Evolutionary conservation across 2,113 vertebrate species (phyloP).

Genomic region (Cephalopholis sonnerati): DNA sequence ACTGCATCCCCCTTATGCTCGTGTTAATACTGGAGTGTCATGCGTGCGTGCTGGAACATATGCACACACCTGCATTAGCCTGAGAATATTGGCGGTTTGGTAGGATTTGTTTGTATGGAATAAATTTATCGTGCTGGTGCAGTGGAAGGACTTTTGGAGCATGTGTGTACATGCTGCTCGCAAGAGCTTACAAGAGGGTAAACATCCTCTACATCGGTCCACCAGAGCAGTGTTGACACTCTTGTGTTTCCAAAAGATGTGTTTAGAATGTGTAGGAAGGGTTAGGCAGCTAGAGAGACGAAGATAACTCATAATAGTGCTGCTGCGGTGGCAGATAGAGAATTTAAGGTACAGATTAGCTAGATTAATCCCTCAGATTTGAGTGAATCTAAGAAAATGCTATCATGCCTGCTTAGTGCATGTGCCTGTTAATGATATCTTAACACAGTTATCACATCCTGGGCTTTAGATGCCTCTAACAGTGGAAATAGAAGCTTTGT

Average conservation of each 20-base stretch:
- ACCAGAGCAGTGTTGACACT: slow-evolving; percentile 18
- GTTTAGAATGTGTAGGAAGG: slow-evolving; percentile 37
- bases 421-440: slow-evolving; percentile 47
- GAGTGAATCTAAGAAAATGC: slow-evolving; percentile 44
- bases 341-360: slow-evolving; percentile 59
- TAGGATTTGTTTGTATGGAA: slow-evolving; percentile 46
- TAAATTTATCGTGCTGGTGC: slow-evolving; percentile 30
- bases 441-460: slow-evolving; percentile 49
- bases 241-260: slow-evolving; percentile 2
- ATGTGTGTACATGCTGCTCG: slow-evolving; percentile 60
- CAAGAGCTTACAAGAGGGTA: slow-evolving; percentile 57
- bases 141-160: slow-evolving; percentile 33
- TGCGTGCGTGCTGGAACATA: slow-evolving; percentile 9
- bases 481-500: slow-evolving; percentile 23
- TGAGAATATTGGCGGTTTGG: slow-evolving; percentile 17
- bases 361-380: slow-evolving; percentile 65
- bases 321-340: slow-evolving; percentile 24
- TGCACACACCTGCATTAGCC: slow-evolving; percentile 37
- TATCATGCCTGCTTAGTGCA: slow-evolving; percentile 40
- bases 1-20: slow-evolving; percentile 43
- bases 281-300: slow-evolving; percentile 34
- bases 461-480: slow-evolving; percentile 20
- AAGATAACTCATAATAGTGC: slow-evolving; percentile 40
- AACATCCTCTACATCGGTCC: slow-evolving; percentile 50
- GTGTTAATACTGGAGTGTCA: slow-evolving; percentile 58